phyloP scores from a whole-genome alignment of 2,797 vertebrate genomes.

The Lindbergichthys nudifrons region DNA sequence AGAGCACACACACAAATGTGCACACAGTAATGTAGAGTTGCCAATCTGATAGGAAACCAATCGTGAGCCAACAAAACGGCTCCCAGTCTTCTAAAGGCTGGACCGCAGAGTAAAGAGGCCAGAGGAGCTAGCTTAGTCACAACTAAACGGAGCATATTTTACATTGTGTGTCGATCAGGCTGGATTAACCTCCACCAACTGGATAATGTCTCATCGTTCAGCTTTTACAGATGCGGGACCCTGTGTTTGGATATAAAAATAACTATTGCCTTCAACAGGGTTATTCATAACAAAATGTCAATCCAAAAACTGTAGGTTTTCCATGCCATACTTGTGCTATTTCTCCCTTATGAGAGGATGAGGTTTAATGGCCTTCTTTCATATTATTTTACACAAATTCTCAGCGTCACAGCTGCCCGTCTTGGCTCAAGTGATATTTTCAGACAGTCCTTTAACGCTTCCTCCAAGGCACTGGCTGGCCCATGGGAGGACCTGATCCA shows the following conservation, averaged over 20 bases:
- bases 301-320: conserved; percentile 23
- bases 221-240: conserved; percentile 54
- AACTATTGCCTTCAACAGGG: conserved; percentile 19
- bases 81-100: conserved; percentile 30
- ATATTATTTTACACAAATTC: conserved; percentile 33
- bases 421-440: conserved; percentile 66
- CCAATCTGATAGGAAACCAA: conserved; percentile 55
- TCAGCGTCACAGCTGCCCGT: conserved; percentile 46
- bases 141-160: conserved; percentile 69
- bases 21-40: conserved; percentile 29
- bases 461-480: conserved; percentile 57
- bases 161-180: conserved; percentile 60
- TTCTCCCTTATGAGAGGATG: conserved; percentile 11
- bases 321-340: conserved; percentile 15
- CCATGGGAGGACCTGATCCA: conserved; percentile 71
- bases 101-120: conserved; percentile 47
- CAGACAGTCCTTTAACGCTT: conserved; percentile 61
- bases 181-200: conserved; percentile 67
- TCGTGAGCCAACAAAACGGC: conserved; percentile 53
- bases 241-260: conserved; percentile 28
- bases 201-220: conserved; percentile 68
- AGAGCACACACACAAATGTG: conserved; percentile 22
- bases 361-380: conserved; percentile 26
- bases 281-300: conserved; percentile 35
- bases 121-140: conserved; percentile 62